These are phyloP conservation scores for Ibycter americanus DNA, from an alignment of 2,797 vertebrate genomes.

Conservation along the genomic window DNA sequence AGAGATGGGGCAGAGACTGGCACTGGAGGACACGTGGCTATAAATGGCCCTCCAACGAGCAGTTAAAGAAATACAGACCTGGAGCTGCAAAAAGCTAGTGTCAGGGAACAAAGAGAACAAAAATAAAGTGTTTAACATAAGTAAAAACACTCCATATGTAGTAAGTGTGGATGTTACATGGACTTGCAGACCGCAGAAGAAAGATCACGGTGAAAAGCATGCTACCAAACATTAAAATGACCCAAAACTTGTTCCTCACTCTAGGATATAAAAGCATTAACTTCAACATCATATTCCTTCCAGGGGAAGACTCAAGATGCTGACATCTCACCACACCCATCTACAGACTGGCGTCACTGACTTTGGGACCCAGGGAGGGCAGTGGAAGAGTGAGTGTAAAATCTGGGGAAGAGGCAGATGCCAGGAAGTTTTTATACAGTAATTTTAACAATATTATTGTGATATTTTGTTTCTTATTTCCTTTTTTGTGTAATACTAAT, in stretches of 20 bases:
- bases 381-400: neutral
- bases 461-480: neutral
- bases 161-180: neutral
- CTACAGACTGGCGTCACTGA: neutral
- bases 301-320: neutral
- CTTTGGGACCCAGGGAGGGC: rapidly evolving
- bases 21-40: neutral
- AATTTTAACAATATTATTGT: neutral
- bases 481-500: neutral
- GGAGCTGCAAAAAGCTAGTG: neutral
- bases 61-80: neutral
- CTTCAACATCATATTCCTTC: neutral
- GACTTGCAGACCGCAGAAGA: neutral
- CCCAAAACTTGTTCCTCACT: neutral
- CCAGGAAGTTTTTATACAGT: neutral
- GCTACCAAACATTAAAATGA: neutral
- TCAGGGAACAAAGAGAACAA: neutral
- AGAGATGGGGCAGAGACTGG: neutral
- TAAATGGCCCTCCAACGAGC: neutral
- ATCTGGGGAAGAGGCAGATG: neutral
- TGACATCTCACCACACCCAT: neutral
- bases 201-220: neutral
- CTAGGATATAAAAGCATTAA: neutral
- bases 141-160: rapidly evolving
- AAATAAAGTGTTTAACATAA: neutral